Base-by-base conservation (phyloP, 2,888 invertebrate genomes). In the Polietes domitor region DNA sequence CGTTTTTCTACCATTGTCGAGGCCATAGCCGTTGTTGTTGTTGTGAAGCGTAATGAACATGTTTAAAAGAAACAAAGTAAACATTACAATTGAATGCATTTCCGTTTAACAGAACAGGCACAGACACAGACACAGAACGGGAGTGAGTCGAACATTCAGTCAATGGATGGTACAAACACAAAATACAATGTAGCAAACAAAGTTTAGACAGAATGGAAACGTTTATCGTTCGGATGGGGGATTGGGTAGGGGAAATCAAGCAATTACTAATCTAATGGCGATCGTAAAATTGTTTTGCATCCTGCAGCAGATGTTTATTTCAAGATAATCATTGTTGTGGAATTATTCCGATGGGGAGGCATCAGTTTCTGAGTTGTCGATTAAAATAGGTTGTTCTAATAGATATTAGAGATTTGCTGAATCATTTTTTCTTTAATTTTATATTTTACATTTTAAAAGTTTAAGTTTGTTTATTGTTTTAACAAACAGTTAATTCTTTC, bases 51-150 rank as follows among this genome's bases (percentile, higher is more conserved):
- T 21, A 79, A 79, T 77, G 76, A 79, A 80, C 61, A 80, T 83
- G 82, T 76, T 76, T 4, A 58, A 68, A 73, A 71, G 65, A 78
- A 72, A 21, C 68, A 71, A 53, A 50, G 19, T 74, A 73, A 77
- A 53, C 63, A 80, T 74, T 80, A 55, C 80, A 80, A 77, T 75
- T 71, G 80, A 83, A 83, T 83, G 80, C 71, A 80, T 80, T 74
- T 77, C 83, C 63, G 77, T 75, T 83, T 61, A 5, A 63, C 1
- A n/a, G 15, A 68, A 17, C 4, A 26, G 32, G 17, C 10, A 17
- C 19, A n/a, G 41, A 41, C 17, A 19, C 10, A 43, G 3, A 68
- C 15, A 32, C 68, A 26, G 15, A 7, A 24, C 15, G 5, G 12
- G 26, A 15, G 17, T 1, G 19, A 5, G 5, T 6, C 2, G 7